Evolutionary conservation across 2,797 vertebrate genomes (phyloP).

Genomic region (Lutra lutra): DNA sequence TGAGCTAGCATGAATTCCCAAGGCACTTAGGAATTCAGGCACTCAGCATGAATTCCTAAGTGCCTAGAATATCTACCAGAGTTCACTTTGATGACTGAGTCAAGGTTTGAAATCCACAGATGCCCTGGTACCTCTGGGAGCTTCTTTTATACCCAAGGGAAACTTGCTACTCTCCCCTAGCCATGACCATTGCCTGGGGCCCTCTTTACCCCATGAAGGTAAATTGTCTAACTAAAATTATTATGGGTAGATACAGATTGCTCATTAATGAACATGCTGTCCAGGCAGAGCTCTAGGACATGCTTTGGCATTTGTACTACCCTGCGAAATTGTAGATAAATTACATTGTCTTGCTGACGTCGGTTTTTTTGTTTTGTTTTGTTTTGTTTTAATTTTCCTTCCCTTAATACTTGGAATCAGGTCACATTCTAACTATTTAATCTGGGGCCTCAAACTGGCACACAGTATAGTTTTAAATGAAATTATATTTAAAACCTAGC

Average conservation of each 20-base stretch:
- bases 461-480: background rate
- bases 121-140: background rate
- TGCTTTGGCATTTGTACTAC: background rate
- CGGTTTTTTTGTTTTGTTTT: background rate
- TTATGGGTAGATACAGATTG: background rate
- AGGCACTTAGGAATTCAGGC: no score
- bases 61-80: background rate
- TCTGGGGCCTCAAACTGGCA: conserved; percentile 40
- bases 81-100: background rate
- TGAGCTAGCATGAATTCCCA: background rate
- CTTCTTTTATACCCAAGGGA: background rate
- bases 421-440: conserved; percentile 47
- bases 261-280: background rate
- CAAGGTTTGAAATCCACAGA: background rate
- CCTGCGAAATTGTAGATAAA: background rate
- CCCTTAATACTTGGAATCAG: conserved; percentile 53
- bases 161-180: background rate
- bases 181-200: no score
- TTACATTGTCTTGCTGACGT: background rate
- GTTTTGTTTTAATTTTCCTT: background rate
- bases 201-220: background rate
- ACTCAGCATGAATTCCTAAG: background rate
- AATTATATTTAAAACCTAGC: conserved; percentile 59
- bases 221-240: background rate
- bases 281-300: background rate